Conservation (phyloP, 2,888 invertebrate species). For the Eulithis testata region DNA sequence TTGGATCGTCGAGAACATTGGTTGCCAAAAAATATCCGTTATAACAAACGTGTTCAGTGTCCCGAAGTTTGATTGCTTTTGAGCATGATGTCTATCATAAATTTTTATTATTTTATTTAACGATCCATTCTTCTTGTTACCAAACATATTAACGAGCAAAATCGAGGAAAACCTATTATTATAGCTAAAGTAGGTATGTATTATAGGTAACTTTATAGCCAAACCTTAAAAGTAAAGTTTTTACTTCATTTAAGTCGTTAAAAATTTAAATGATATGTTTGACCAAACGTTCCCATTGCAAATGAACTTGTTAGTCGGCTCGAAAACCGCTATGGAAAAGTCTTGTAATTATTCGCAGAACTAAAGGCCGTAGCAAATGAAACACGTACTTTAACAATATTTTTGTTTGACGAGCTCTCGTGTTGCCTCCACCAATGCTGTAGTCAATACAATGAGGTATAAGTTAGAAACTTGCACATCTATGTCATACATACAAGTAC, state of each 20-base stretch:
- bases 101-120: too few relatives aligned
- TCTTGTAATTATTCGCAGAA: constrained; percentile 5
- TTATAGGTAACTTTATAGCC: neutral
- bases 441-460: constrained; percentile 17
- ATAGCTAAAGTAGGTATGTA: too few relatives aligned
- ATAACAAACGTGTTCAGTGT: too few relatives aligned
- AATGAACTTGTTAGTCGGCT: neutral
- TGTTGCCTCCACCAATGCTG: constrained; percentile 9
- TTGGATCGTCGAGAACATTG: neutral
- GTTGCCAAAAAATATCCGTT: constrained; percentile 2
- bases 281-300: too few relatives aligned
- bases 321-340: constrained; percentile 1
- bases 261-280: too few relatives aligned
- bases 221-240: neutral
- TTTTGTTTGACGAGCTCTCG: constrained; percentile 20
- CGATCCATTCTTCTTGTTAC: too few relatives aligned
- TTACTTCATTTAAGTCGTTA: too few relatives aligned
- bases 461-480: constrained; percentile 12
- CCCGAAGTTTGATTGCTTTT: too few relatives aligned
- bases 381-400: constrained; percentile 16
- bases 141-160: too few relatives aligned
- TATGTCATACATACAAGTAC: too few relatives aligned
- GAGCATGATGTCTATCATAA: too few relatives aligned
- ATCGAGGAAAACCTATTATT: too few relatives aligned
- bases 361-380: constrained; percentile 17